Evolutionary conservation across 92 coral and sea anemone species (phyloP).

Genomic region (Umimayanthus kanabou): DNA sequence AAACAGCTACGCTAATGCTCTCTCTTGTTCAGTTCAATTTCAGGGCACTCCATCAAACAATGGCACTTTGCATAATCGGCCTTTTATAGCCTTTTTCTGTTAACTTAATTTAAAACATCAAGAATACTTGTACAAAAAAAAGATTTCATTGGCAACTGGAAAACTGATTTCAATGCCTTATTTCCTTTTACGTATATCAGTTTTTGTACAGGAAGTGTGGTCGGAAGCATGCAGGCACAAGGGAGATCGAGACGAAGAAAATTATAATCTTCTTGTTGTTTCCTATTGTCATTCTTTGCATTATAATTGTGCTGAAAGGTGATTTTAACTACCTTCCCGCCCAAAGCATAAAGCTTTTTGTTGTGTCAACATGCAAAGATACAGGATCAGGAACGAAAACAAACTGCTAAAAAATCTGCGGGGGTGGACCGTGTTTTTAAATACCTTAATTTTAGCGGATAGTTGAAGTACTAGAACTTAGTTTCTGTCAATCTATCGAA

Average conservation of each 20-base stretch:
- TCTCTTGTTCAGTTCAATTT: slow-evolving; percentile 1
- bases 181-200: not conserved
- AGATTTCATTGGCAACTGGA: slow-evolving; percentile 16
- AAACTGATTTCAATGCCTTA: not conserved
- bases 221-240: slow-evolving; percentile 22
- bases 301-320: slow-evolving; percentile 6
- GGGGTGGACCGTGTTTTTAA: not conserved
- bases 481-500: not conserved
- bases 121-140: slow-evolving; percentile 33
- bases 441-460: not conserved
- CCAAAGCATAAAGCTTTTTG: slow-evolving; percentile 31
- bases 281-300: not conserved
- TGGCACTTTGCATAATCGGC: slow-evolving; percentile 59
- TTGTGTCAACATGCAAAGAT: not conserved
- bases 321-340: slow-evolving; percentile 26
- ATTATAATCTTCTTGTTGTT: not conserved
- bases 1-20: slow-evolving; percentile 38
- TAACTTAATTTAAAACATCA: slow-evolving; percentile 33
- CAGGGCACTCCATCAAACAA: slow-evolving; percentile 39
- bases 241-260: not conserved
- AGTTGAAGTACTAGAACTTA: not conserved
- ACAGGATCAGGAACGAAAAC: slow-evolving; percentile 8
- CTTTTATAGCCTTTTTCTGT: slow-evolving; percentile 42
- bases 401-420: not conserved
- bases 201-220: slow-evolving; percentile 19